phyloP scores from a whole-genome alignment of 2,888 invertebrate species.

The Formica aserva region DNA sequence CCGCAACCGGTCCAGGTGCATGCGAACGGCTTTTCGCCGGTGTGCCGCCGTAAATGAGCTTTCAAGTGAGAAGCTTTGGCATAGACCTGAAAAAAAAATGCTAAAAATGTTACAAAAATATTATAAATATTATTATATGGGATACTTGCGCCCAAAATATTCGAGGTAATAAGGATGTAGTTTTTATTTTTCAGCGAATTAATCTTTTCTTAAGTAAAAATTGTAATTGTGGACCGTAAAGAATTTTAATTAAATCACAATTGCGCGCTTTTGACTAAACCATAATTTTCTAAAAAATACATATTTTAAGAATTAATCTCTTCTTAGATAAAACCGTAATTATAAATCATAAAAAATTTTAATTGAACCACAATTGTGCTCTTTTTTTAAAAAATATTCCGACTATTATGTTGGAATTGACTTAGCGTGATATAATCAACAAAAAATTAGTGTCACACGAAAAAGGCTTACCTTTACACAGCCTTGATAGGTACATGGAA shows the following conservation, averaged over 20 bases:
- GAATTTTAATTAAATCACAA: background rate
- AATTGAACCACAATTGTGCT: background rate
- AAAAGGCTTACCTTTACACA: slow-evolving; percentile 80
- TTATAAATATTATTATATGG: background rate
- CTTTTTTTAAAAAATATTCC: background rate
- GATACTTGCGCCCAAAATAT: background rate
- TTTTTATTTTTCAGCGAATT: background rate
- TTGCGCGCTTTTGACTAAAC: background rate
- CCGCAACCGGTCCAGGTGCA: slow-evolving; percentile 93
- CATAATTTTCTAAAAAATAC: background rate
- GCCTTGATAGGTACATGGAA: slow-evolving; percentile 85
- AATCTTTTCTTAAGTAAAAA: slow-evolving; percentile 4
- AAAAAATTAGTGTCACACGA: background rate
- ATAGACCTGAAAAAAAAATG: slow-evolving; percentile 89
- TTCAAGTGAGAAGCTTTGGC: slow-evolving; percentile 96
- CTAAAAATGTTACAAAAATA: background rate
- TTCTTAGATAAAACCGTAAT: background rate
- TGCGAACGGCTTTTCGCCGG: slow-evolving; percentile 92
- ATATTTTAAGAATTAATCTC: background rate
- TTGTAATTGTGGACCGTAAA: background rate
- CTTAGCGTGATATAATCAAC: background rate
- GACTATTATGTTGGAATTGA: background rate
- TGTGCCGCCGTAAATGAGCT: slow-evolving; percentile 94
- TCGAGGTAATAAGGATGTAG: background rate
- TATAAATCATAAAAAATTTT: background rate